Conservation (phyloP, 2,797 vertebrate species). For the Uromys caudimaculatus region DNA sequence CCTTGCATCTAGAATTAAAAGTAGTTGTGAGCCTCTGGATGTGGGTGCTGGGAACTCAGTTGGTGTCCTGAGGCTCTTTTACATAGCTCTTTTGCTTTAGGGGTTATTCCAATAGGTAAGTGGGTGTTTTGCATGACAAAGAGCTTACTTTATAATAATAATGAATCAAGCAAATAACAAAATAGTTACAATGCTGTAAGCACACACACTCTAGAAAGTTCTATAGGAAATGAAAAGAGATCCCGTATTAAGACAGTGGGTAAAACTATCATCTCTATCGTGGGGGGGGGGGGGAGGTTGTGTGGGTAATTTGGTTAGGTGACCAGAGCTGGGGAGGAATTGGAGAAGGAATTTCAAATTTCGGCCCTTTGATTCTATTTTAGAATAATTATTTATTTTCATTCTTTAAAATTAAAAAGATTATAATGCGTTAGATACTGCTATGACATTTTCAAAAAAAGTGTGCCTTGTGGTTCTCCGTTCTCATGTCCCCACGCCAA, state of each 20-base stretch:
- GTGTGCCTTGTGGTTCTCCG: not conserved
- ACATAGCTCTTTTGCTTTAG: not conserved
- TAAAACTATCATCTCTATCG: not conserved
- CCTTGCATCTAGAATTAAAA: not conserved
- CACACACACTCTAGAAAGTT: constrained; percentile 28
- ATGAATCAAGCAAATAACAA: constrained; percentile 46
- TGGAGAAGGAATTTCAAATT: constrained; percentile 56
- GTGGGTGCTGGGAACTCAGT: not conserved
- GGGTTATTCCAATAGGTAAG: not conserved
- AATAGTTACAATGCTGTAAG: not conserved
- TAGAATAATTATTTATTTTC: not conserved
- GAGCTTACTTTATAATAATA: constrained; percentile 36
- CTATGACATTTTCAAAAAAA: not conserved
- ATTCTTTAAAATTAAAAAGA: not conserved
- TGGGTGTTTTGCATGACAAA: not conserved
- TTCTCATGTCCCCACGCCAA: not conserved
- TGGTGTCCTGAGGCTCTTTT: not conserved
- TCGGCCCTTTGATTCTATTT: constrained; percentile 45
- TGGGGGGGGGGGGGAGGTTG: too few species aligned
- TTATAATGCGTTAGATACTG: not conserved
- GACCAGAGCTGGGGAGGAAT: not conserved
- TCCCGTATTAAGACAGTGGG: not conserved
- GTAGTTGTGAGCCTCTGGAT: not conserved
- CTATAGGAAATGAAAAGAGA: constrained; percentile 50
- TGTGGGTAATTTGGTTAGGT: not conserved